Conservation (phyloP, 2,113 vertebrate species). For the Columba livia region DNA sequence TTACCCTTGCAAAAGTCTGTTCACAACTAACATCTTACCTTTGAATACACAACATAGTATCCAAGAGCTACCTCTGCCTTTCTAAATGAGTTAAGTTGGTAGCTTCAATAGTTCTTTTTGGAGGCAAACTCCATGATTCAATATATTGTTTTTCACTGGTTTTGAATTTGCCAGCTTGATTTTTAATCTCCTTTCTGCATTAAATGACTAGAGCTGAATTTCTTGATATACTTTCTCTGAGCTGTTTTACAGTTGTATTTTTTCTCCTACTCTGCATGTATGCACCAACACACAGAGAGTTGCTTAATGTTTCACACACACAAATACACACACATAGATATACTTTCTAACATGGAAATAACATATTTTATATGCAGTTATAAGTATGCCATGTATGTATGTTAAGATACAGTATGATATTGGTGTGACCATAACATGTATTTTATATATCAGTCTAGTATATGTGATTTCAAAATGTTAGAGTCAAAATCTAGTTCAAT, state of each 20-base stretch:
- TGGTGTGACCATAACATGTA: neutral
- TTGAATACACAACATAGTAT: neutral
- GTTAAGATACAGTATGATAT: neutral
- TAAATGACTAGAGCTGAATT: neutral
- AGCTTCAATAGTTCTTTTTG: neutral
- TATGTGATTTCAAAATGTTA: neutral
- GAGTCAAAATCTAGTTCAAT: neutral
- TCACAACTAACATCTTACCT: neutral
- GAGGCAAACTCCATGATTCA: neutral
- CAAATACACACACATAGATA: accelerated
- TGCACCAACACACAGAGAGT: neutral
- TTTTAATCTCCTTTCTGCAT: neutral
- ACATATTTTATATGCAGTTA: neutral
- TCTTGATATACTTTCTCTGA: neutral
- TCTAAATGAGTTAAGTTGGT: neutral
- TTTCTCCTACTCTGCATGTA: neutral
- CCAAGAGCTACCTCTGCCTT: neutral
- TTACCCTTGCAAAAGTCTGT: neutral
- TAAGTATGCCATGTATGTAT: neutral
- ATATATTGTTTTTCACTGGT: neutral
- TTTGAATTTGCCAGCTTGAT: neutral
- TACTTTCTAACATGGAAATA: neutral
- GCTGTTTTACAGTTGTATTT: neutral
- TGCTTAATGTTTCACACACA: neutral
- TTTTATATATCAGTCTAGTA: neutral